phyloP scores from a whole-genome alignment of 2,888 invertebrate species.

The Tetragonula carbonaria region DNA sequence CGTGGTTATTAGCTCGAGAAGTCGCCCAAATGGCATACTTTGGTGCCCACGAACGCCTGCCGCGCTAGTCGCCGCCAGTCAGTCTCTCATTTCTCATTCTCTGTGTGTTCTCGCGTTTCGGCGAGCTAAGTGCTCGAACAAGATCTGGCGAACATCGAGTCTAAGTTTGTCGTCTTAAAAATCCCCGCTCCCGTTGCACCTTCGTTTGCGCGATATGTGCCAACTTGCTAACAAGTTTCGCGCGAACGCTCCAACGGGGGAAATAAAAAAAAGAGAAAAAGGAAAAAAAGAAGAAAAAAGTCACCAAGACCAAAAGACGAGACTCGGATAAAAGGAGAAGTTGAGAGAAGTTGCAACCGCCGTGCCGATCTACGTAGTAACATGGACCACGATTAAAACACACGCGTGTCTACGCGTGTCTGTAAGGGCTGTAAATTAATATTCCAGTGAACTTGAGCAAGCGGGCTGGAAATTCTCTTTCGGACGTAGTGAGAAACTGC shows the following conservation, averaged over 20 bases:
- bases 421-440: conserved; percentile 64
- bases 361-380: conserved; percentile 54
- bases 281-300: background rate
- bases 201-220: background rate
- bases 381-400: conserved; percentile 64
- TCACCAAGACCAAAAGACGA: background rate
- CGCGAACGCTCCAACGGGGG: background rate
- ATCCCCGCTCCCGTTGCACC: background rate
- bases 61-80: background rate
- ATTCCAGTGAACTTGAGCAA: conserved; percentile 69
- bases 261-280: background rate
- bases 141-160: conserved; percentile 4
- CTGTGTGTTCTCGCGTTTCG: conserved; percentile 17
- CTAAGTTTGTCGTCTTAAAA: conserved; percentile 15
- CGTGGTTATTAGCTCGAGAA: conserved; percentile 66
- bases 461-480: conserved; percentile 50
- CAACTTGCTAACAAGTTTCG: background rate
- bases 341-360: background rate
- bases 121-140: conserved; percentile 11
- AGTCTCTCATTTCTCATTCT: conserved; percentile 47
- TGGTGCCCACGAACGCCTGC: conserved; percentile 17
- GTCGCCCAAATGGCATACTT: conserved; percentile 65
- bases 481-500: conserved; percentile 59
- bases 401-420: conserved; percentile 39
- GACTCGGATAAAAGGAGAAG: background rate